These are phyloP conservation scores for Leucophenga varia DNA, from an alignment of 1,140 invertebrate genomes.

Conservation along the genomic window DNA sequence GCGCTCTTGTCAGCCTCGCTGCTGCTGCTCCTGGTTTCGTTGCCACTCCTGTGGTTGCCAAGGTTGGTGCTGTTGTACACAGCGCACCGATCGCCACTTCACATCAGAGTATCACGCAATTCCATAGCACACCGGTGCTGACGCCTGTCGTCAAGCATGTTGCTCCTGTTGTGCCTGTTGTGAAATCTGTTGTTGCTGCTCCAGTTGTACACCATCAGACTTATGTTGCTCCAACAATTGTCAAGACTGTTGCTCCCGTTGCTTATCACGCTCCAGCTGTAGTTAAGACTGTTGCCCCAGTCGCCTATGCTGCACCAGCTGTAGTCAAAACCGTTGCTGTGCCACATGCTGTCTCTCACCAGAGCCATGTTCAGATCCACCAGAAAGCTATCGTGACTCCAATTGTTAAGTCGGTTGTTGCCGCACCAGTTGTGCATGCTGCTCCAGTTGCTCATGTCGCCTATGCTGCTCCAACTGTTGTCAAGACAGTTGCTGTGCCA, in stretches of 20 bases:
- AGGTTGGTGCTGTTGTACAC: constrained; percentile 35
- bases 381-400: no score
- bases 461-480: constrained; percentile 21
- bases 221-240: constrained; percentile 31
- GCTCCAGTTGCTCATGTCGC: constrained; percentile 17
- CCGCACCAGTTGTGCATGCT: constrained; percentile 17
- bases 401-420: constrained; percentile 45
- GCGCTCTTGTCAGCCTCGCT: constrained; percentile 35
- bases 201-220: constrained; percentile 14
- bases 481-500: constrained; percentile 34
- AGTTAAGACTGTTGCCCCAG: no score
- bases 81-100: constrained; percentile 52
- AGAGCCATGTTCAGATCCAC: no score
- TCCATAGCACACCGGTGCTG: constrained; percentile 37
- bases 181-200: no score
- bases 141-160: constrained; percentile 38
- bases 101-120: constrained; percentile 56
- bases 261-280: no score
- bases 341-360: no score
- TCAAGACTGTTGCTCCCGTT: no score
- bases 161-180: constrained; percentile 30
- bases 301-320: no score
- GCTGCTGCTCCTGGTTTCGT: constrained; percentile 40
- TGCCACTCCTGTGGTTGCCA: constrained; percentile 35
- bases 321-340: no score